Percentiles rank a stretch among this genome's conserved stretches.
Evolutionary conservation across 2,797 vertebrate species (phyloP).

Genomic region (Eutrigla gurnardus): DNA sequence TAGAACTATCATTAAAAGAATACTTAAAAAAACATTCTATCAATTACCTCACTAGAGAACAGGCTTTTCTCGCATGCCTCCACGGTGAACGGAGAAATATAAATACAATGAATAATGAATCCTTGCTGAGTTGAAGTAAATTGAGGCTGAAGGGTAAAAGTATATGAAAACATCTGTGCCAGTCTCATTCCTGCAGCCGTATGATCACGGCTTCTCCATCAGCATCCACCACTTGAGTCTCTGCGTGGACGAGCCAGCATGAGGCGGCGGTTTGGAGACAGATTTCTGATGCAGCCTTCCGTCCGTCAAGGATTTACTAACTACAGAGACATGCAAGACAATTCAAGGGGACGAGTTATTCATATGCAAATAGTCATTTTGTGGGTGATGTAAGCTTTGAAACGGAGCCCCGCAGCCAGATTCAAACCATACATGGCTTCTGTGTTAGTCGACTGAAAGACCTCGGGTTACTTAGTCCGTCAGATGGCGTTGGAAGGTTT

Average conservation of each 20-base stretch:
- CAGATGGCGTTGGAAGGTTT: rapidly evolving
- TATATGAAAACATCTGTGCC: not conserved
- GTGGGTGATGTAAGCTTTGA: not conserved
- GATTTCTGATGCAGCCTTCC: too few species aligned
- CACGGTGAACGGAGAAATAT: not conserved
- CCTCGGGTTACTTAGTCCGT: not conserved
- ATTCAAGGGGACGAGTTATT: not conserved
- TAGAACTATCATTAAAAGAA: not conserved
- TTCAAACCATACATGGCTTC: not conserved
- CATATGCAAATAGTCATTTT: not conserved
- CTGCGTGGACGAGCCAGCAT: too few species aligned
- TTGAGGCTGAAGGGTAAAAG: not conserved
- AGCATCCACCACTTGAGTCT: too few species aligned
- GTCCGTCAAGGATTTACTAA: too few species aligned
- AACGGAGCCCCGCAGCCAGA: not conserved
- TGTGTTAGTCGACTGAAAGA: rapidly evolving
- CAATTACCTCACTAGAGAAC: too few species aligned
- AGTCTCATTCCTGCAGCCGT: not conserved
- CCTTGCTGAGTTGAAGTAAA: not conserved
- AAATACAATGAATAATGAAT: not conserved
- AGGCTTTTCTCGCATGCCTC: too few species aligned
- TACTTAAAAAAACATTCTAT: not conserved
- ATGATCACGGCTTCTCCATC: not conserved
- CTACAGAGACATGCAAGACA: too few species aligned
- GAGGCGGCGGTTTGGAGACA: too few species aligned